A percentile compares a stretch with the other conserved stretches of the same genome.
Conservation (phyloP, 2,888 invertebrate species). For the Cryptophagus acutangulus region DNA sequence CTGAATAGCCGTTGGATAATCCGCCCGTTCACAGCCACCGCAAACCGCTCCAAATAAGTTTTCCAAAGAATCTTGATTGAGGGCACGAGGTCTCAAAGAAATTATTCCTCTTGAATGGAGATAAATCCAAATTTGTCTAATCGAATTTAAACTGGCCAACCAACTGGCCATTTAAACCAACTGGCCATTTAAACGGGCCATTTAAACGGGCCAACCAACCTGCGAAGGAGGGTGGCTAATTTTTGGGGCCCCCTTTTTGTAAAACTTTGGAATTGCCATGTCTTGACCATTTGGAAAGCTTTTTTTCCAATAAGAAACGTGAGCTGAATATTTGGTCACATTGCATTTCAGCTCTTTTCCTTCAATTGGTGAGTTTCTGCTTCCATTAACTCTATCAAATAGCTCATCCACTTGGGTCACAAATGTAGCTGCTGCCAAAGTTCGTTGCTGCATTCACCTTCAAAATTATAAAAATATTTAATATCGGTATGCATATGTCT, state of each 20-base stretch:
- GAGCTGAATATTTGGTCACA: constrained; percentile 7
- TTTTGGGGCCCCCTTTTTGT: constrained; percentile 3
- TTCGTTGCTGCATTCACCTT: constrained; percentile 8
- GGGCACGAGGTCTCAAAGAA: neutral
- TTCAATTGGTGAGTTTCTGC: neutral
- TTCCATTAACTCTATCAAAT: constrained; percentile 14
- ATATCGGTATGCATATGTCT: neutral
- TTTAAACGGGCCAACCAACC: neutral
- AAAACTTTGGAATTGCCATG: neutral
- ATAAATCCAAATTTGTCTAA: neutral
- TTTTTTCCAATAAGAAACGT: constrained; percentile 6
- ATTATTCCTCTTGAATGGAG: neutral
- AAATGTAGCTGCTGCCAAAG: constrained; percentile 14
- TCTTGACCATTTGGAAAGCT: neutral
- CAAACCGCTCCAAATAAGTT: constrained; percentile 19
- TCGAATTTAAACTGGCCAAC: neutral
- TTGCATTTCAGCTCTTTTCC: constrained; percentile 4
- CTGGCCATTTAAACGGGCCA: too few species aligned
- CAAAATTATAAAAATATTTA: constrained; percentile 6
- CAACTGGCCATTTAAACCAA: too few species aligned
- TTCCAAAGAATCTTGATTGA: constrained; percentile 8
- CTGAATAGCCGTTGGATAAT: constrained; percentile 16
- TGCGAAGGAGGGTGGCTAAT: constrained; percentile 1
- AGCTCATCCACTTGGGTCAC: constrained; percentile 11
- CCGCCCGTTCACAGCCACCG: constrained; percentile 16